These are phyloP conservation scores for Peribatodes rhomboidaria DNA, from an alignment of 2,888 invertebrate species.

Conservation along the genomic window DNA sequence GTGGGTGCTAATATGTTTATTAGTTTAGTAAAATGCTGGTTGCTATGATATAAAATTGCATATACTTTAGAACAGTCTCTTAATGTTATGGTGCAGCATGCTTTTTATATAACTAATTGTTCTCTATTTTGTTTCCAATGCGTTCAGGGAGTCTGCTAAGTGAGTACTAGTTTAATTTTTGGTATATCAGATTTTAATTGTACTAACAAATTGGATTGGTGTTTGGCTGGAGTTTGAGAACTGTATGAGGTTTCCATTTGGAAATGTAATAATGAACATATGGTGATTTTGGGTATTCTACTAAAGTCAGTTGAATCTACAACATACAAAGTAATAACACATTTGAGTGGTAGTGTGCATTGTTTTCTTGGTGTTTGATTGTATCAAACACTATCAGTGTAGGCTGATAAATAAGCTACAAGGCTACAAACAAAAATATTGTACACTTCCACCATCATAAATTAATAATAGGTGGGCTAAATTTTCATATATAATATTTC, in stretches of 20 bases:
- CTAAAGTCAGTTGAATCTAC: background rate
- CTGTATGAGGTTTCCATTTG: background rate
- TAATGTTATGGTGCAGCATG: conserved; percentile 24
- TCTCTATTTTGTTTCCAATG: conserved; percentile 76
- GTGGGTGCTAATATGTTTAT: background rate
- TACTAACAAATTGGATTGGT: conserved; percentile 45
- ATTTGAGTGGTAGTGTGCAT: too few species aligned
- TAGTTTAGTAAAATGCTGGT: background rate
- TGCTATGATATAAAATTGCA: background rate
- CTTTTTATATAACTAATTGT: conserved; percentile 58
- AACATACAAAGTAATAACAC: background rate
- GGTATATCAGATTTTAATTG: conserved; percentile 22
- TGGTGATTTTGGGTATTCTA: background rate
- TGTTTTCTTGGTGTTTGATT: too few species aligned
- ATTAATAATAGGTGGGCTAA: too few species aligned
- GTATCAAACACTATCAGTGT: too few species aligned
- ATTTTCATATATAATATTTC: too few species aligned
- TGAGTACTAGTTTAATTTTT: conserved; percentile 69
- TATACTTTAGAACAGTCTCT: background rate
- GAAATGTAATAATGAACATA: background rate
- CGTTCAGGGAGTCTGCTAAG: conserved; percentile 87
- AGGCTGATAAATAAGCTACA: too few species aligned
- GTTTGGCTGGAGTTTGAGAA: conserved; percentile 8
- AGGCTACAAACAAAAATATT: too few species aligned
- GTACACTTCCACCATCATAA: too few species aligned